These are phyloP conservation scores for Garrulus glandarius DNA, from an alignment of 2,797 vertebrate species.

Conservation along the genomic window DNA sequence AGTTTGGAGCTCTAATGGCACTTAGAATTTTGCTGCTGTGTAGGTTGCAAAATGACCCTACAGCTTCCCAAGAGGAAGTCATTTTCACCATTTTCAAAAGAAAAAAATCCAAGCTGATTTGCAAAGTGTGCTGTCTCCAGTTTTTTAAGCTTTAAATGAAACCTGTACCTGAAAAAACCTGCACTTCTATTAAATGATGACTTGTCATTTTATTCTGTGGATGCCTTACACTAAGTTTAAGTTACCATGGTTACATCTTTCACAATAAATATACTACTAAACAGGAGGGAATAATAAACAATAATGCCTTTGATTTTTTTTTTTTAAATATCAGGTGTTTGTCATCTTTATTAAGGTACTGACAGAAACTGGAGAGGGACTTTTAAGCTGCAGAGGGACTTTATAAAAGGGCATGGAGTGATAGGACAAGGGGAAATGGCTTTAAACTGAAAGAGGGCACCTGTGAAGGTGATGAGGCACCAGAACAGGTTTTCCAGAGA, in stretches of 20 bases:
- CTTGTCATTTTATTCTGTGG: not conserved
- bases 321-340: not conserved
- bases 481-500: not conserved
- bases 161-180: not conserved
- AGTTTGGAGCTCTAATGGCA: not conserved
- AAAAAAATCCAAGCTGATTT: not conserved
- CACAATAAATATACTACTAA: not conserved
- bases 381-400: not conserved
- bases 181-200: not conserved
- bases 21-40: rapidly evolving
- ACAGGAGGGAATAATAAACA: not conserved
- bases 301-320: not conserved
- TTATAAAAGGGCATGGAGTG: not conserved
- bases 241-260: not conserved
- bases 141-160: not conserved
- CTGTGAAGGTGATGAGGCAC: not conserved
- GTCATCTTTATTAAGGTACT: not conserved
- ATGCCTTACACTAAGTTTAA: not conserved
- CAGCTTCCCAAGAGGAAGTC: not conserved
- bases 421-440: not conserved
- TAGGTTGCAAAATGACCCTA: not conserved
- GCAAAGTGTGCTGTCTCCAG: not conserved
- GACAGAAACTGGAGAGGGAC: not conserved
- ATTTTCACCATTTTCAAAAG: not conserved
- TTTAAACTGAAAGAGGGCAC: not conserved